Conservation (phyloP, 2,888 invertebrate genomes). For the Drosophila mayaguana region DNA sequence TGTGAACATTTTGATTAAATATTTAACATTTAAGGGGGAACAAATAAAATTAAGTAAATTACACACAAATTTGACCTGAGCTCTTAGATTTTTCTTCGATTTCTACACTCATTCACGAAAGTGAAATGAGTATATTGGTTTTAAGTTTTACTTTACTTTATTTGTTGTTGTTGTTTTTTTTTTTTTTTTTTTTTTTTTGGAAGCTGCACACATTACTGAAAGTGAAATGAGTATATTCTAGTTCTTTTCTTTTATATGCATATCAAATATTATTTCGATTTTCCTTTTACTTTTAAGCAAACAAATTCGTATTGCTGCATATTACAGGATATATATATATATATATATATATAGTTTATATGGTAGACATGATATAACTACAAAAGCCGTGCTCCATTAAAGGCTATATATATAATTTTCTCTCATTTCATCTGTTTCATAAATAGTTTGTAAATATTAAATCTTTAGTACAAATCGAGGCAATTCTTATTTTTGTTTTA, state of each 20-base stretch:
- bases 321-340: conserved; percentile 16
- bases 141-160: neutral
- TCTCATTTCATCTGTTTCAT: conserved; percentile 12
- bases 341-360: conserved; percentile 16
- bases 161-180: neutral
- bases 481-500: conserved; percentile 49
- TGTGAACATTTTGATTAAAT: conserved; percentile 38
- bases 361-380: conserved; percentile 57
- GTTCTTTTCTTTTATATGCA: neutral
- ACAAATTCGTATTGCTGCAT: conserved; percentile 11
- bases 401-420: conserved; percentile 37
- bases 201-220: conserved; percentile 35
- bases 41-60: conserved; percentile 27
- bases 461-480: conserved; percentile 77
- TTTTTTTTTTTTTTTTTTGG: conserved; percentile 21
- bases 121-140: too few relatives aligned
- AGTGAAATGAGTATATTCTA: too few relatives aligned
- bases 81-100: conserved; percentile 22
- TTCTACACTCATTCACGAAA: too few relatives aligned
- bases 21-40: conserved; percentile 33
- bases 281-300: conserved; percentile 12
- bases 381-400: conserved; percentile 58
- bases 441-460: conserved; percentile 64
- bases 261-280: neutral
- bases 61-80: conserved; percentile 53